Conservation (phyloP, 2,797 vertebrate species). For the Sciurus carolinensis region DNA sequence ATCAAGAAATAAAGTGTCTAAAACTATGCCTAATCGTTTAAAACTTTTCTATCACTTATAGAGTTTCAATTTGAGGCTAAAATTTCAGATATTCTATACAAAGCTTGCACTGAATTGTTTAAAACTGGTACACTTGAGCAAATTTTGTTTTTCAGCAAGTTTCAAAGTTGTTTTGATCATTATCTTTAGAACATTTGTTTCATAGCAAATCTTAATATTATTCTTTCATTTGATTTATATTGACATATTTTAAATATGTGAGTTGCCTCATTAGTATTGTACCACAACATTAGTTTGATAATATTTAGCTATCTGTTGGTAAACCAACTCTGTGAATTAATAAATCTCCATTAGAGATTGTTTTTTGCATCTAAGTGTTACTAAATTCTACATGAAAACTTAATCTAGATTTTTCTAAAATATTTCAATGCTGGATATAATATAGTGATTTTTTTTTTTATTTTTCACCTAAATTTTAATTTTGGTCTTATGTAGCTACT, state of each 20-base stretch:
- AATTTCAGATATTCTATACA: background rate
- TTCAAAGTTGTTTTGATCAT: background rate
- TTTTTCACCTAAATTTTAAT: background rate
- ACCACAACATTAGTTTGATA: conserved; percentile 26
- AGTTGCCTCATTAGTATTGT: background rate
- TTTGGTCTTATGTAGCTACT: background rate
- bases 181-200: conserved; percentile 36
- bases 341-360: background rate
- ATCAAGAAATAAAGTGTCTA: background rate
- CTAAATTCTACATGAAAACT: conserved; percentile 41
- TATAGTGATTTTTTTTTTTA: conserved; percentile 17
- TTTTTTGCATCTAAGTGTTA: background rate
- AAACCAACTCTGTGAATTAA: background rate
- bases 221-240: conserved; percentile 30
- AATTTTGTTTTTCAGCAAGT: background rate
- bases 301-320: background rate
- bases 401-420: conserved; percentile 4
- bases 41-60: conserved; percentile 6
- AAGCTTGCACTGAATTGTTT: background rate
- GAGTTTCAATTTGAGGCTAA: conserved; percentile 12
- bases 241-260: background rate
- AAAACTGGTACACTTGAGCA: background rate
- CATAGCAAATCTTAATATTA: conserved; percentile 25
- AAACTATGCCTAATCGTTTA: background rate
- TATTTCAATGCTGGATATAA: background rate